Percentiles rank a stretch among this genome's conserved stretches.
These are phyloP conservation scores for Molossus molossus DNA, from an alignment of 2,797 vertebrate species.

Conservation along the genomic window DNA sequence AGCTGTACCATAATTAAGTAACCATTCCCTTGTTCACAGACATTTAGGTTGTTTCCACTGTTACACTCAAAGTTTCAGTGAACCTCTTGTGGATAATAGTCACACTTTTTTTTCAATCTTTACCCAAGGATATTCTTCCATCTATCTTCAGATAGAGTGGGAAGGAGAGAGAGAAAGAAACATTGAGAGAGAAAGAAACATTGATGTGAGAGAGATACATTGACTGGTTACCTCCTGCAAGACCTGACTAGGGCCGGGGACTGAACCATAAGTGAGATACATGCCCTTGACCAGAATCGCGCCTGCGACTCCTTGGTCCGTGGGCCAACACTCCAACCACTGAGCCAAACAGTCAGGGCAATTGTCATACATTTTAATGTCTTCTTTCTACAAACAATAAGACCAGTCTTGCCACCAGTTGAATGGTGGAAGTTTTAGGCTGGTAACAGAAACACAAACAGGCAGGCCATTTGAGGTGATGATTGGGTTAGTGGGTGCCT, in stretches of 20 bases:
- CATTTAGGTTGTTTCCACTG: background rate
- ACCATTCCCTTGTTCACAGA: background rate
- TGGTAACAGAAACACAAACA: background rate
- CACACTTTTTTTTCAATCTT: background rate
- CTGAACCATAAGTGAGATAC: too few relatives aligned
- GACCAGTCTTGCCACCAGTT: background rate
- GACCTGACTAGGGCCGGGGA: too few relatives aligned
- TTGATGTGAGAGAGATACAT: too few relatives aligned
- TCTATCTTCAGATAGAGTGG: too few relatives aligned
- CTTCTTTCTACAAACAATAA: constrained; percentile 5
- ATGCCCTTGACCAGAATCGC: too few relatives aligned
- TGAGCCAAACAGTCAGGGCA: too few relatives aligned
- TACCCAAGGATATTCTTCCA: too few relatives aligned
- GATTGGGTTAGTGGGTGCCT: background rate
- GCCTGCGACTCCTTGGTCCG: too few relatives aligned
- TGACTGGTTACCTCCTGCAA: too few relatives aligned
- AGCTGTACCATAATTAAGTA: background rate
- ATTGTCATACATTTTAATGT: background rate
- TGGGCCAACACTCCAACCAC: too few relatives aligned
- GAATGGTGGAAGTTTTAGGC: constrained; percentile 11
- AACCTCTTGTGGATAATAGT: background rate
- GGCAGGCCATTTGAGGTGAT: background rate
- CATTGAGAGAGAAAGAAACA: too few relatives aligned
- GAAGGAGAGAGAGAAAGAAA: too few relatives aligned
- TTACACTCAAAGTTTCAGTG: background rate